Conservation (phyloP, 1,140 invertebrate genomes). For the Habropoda laboriosa region DNA sequence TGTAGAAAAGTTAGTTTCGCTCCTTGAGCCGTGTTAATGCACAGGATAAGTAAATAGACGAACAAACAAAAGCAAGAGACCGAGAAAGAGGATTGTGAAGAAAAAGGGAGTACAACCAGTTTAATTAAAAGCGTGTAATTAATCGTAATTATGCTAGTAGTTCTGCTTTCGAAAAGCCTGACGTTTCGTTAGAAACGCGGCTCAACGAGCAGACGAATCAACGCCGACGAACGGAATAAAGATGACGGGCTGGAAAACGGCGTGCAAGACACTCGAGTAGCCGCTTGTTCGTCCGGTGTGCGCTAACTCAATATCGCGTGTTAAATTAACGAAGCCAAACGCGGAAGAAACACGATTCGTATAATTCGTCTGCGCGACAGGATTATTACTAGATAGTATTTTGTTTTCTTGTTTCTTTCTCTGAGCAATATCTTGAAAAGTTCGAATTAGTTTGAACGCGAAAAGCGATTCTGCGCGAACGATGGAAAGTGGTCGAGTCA, state of each 20-base stretch:
- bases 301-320: slow-evolving; percentile 5
- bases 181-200: slow-evolving; percentile 2
- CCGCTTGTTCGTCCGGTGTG: background rate
- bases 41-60: slow-evolving; percentile 34
- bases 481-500: slow-evolving; percentile 24
- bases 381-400: slow-evolving; percentile 10
- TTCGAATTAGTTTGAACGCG: background rate
- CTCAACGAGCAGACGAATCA: slow-evolving; percentile 3
- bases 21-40: background rate
- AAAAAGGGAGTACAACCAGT: slow-evolving; percentile 31
- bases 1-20: background rate
- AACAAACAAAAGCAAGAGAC: background rate
- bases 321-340: slow-evolving; percentile 18
- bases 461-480: background rate
- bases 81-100: background rate
- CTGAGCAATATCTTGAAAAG: background rate
- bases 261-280: slow-evolving; percentile 2
- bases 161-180: slow-evolving; percentile 15
- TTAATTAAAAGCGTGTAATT: slow-evolving; percentile 58
- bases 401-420: background rate
- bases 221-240: background rate
- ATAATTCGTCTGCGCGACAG: background rate
- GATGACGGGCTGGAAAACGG: background rate
- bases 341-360: slow-evolving; percentile 39
- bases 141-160: slow-evolving; percentile 33